Conservation (phyloP, 2,888 invertebrate genomes). For the Tetragnatha montana region DNA sequence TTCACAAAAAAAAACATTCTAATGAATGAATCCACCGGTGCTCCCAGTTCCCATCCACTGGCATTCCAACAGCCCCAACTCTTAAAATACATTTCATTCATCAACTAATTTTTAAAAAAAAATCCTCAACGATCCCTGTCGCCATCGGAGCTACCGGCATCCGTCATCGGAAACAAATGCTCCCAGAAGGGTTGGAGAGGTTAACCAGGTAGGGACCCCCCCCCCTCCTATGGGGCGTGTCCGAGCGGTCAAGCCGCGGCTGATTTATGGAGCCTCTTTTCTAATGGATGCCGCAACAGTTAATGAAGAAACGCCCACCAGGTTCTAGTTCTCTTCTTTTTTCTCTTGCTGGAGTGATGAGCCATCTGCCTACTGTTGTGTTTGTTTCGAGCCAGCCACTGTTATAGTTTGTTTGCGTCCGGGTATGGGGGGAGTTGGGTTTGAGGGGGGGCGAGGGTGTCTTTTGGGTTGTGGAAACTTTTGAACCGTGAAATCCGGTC, state of each 20-base stretch:
- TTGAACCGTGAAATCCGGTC: too few species aligned
- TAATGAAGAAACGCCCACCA: slow-evolving; percentile 71
- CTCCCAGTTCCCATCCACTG: too few species aligned
- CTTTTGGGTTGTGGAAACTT: too few species aligned
- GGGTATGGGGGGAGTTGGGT: slow-evolving; percentile 17
- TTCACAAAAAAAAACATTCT: too few species aligned
- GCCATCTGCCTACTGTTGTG: neutral
- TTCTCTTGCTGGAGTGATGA: slow-evolving; percentile 44
- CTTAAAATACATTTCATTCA: too few species aligned
- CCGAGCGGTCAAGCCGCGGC: slow-evolving; percentile 55
- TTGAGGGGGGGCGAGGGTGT: too few species aligned
- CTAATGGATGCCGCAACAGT: slow-evolving; percentile 71
- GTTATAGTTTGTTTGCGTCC: slow-evolving; percentile 38
- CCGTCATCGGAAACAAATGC: neutral
- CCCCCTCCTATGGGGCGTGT: slow-evolving; percentile 66
- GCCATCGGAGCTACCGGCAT: neutral
- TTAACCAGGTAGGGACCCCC: slow-evolving; percentile 48
- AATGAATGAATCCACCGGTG: too few species aligned
- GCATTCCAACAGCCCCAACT: too few species aligned
- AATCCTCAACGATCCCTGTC: too few species aligned
- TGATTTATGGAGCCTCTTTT: slow-evolving; percentile 63
- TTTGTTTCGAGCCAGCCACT: slow-evolving; percentile 6
- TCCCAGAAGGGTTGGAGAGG: slow-evolving; percentile 11
- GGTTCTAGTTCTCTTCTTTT: slow-evolving; percentile 19
- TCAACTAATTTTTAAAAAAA: too few species aligned